Evolutionary conservation across 2,113 vertebrate species (phyloP), one percentile per base, ranked within the genome.

Genomic region (Indri indri): DNA sequence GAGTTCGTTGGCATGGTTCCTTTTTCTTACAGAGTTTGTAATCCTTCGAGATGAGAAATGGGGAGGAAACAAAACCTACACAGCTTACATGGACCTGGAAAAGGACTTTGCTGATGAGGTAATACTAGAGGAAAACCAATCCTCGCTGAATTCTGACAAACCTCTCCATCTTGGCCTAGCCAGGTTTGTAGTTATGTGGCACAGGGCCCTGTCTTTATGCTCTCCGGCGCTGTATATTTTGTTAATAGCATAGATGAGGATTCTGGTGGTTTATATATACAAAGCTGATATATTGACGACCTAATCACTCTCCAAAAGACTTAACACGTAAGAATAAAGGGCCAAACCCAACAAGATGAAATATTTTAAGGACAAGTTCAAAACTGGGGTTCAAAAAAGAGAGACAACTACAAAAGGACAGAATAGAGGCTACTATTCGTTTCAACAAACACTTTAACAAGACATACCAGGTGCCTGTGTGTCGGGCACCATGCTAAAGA

Each of bases 61-160:
- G 98, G 99, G 99, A n/a, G 99, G 99, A 96, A 99, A 99, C 97
- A 99, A 99, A 99, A 98, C 99, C 93, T 99, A 99, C 98, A 99
- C 98, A 0, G 96, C 6, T 7, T 99, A 99, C 8, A 98, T 98
- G 68, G 99, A 99, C 57, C 98, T 99, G 95, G 99, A 99, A 98
- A 99, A 99, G 94, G 99, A 99, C 94, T 99, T 99, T 94, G 98
- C 99, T 88, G 99, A 98, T 45, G 99, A 99, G 99, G 99, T 99
- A 98, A 94, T 82, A 27, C 9, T n/a, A 93, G n/a, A 79, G 68
- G 34, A 61, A 66, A 81, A 13, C 16, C 18, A 16, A 52, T 73
- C 40, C 73, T 52, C 86, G 14, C 32, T 14, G 23, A 66, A 54
- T 37, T 86, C 90, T 47, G 6, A n/a, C 18, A 20, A 16, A 42